These are phyloP conservation scores for Zaprionus inermis DNA, from an alignment of 1,140 invertebrate species.

Conservation along the genomic window DNA sequence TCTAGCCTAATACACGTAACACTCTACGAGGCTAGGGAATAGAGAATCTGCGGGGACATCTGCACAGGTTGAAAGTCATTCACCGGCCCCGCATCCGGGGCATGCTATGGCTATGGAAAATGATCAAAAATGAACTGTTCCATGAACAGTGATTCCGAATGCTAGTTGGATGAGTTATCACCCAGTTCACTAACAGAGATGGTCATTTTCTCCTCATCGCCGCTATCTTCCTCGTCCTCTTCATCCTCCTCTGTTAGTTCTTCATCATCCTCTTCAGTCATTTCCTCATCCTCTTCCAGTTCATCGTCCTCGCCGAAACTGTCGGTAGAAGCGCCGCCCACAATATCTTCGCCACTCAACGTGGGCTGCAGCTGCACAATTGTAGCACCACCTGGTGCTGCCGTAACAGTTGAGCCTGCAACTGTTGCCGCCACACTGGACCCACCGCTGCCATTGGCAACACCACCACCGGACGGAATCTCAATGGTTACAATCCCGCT, in stretches of 20 bases:
- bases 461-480: conserved; percentile 43
- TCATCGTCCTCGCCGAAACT: conserved; percentile 86
- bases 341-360: conserved; percentile 13
- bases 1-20: background rate
- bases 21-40: background rate
- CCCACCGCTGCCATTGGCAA: conserved; percentile 44
- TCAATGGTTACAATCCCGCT: conserved; percentile 76
- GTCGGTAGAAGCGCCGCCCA: conserved; percentile 81
- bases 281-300: conserved; percentile 75
- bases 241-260: conserved; percentile 83
- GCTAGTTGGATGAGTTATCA: conserved; percentile 83
- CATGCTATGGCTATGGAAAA: conserved; percentile 60
- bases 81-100: conserved; percentile 9
- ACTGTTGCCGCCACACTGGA: conserved; percentile 75
- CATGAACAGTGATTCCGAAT: conserved; percentile 84
- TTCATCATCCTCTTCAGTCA: conserved; percentile 84
- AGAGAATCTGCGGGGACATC: background rate
- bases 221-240: conserved; percentile 85
- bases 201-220: conserved; percentile 89
- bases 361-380: conserved; percentile 59
- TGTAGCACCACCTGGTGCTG: conserved; percentile 66
- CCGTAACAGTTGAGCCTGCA: conserved; percentile 76
- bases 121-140: conserved; percentile 83
- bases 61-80: conserved; percentile 23
- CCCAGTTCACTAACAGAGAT: conserved; percentile 86